phyloP scores from a whole-genome alignment of 1,140 invertebrate genomes.

The Hestina assimilis region DNA sequence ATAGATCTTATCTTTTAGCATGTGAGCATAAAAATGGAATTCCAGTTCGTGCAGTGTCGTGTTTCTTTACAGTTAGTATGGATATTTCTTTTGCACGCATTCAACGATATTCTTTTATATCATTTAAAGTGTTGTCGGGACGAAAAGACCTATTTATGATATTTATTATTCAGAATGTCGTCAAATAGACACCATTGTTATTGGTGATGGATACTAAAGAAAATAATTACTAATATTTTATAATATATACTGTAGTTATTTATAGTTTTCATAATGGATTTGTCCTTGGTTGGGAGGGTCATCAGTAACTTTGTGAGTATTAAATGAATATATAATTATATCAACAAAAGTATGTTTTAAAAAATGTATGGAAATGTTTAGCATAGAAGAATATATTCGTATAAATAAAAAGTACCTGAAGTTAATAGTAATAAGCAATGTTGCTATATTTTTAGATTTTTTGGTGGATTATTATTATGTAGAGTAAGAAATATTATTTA shows the following conservation, averaged over 20 bases:
- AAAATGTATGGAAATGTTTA: too few species aligned
- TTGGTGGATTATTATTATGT: too few species aligned
- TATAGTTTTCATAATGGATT: constrained; percentile 42
- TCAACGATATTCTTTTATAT: constrained; percentile 39
- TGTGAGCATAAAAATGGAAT: constrained; percentile 62
- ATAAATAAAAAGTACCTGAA: too few species aligned
- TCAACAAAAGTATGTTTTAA: too few species aligned
- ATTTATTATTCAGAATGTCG: constrained; percentile 15
- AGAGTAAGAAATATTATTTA: too few species aligned
- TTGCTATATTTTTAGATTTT: too few species aligned
- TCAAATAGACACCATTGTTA: constrained; percentile 5
- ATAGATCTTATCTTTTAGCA: constrained; percentile 53
- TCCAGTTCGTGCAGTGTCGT: constrained; percentile 37
- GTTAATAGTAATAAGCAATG: too few species aligned
- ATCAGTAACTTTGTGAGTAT: constrained; percentile 69
- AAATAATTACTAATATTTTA: neutral
- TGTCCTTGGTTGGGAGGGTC: constrained; percentile 57
- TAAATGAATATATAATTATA: neutral
- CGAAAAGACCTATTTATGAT: constrained; percentile 6
- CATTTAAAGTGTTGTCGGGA: constrained; percentile 14
- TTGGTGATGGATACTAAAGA: neutral
- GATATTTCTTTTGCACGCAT: constrained; percentile 56
- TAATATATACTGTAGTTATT: neutral
- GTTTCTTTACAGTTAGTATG: constrained; percentile 48
- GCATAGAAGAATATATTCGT: too few species aligned